Percentiles rank a stretch among this genome's conserved stretches.
These are phyloP conservation scores for Sinocyclocheilus grahami DNA, from an alignment of 2,113 vertebrate genomes.

Conservation along the genomic window DNA sequence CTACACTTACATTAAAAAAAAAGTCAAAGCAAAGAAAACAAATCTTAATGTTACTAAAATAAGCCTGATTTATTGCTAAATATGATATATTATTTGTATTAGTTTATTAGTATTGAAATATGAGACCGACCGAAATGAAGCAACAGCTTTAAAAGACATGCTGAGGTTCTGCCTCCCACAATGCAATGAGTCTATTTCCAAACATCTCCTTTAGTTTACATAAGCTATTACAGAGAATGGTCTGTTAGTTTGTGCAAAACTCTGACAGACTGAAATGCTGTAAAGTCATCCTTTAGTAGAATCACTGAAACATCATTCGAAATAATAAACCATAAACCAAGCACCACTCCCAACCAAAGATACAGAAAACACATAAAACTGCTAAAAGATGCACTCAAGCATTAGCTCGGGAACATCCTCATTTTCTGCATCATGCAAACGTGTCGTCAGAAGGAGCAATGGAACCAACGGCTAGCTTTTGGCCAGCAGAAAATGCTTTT, in stretches of 20 bases:
- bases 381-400: neutral
- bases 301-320: neutral
- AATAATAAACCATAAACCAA: neutral
- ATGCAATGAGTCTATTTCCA: neutral
- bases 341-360: neutral
- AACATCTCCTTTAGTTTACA: neutral
- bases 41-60: too few relatives aligned
- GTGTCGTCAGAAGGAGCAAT: neutral
- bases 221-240: neutral
- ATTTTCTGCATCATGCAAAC: neutral
- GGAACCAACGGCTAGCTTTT: neutral
- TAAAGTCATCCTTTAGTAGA: neutral
- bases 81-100: too few relatives aligned
- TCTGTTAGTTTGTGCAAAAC: neutral
- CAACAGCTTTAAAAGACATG: neutral
- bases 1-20: too few relatives aligned
- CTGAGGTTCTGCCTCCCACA: neutral
- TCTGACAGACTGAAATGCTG: neutral
- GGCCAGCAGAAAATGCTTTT: slow-evolving; percentile 16
- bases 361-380: neutral
- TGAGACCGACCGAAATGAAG: neutral
- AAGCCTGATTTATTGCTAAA: too few relatives aligned
- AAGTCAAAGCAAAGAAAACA: too few relatives aligned
- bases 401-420: neutral
- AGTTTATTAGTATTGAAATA: neutral